These are phyloP conservation scores for Zaprionus vittiger DNA, from an alignment of 1,140 invertebrate genomes.

Conservation along the genomic window DNA sequence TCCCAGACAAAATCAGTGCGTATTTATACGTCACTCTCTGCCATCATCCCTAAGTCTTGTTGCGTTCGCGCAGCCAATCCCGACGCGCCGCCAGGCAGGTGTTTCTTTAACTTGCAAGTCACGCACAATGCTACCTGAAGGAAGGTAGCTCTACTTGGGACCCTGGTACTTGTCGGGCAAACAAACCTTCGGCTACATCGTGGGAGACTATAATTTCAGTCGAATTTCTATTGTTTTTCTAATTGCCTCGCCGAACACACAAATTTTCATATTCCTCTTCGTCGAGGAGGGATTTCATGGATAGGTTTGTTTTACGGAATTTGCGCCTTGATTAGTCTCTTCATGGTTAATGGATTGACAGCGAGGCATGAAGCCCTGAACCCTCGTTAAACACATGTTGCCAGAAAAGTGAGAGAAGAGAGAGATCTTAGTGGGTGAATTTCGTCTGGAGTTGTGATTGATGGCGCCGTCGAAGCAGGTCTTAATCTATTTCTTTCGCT, in stretches of 20 bases:
- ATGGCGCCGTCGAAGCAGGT: conserved; percentile 6
- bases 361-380: conserved; percentile 55
- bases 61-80: conserved; percentile 49
- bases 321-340: conserved; percentile 69
- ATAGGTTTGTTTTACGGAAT: conserved; percentile 49
- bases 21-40: conserved; percentile 52
- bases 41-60: conserved; percentile 51
- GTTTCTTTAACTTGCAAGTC: conserved; percentile 50
- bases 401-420: conserved; percentile 21
- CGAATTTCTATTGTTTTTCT: conserved; percentile 55
- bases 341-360: conserved; percentile 66
- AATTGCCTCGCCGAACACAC: conserved; percentile 48
- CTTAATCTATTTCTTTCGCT: neutral
- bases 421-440: neutral
- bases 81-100: conserved; percentile 52
- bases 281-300: conserved; percentile 55
- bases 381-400: conserved; percentile 82
- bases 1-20: conserved; percentile 10
- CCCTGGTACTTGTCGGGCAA: conserved; percentile 28
- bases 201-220: conserved; percentile 67
- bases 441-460: neutral
- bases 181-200: conserved; percentile 53
- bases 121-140: conserved; percentile 35
- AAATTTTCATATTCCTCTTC: conserved; percentile 30
- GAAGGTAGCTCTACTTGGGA: neutral